Conservation (phyloP, 2,888 invertebrate genomes). For the Disparrhopalites patrizii region DNA sequence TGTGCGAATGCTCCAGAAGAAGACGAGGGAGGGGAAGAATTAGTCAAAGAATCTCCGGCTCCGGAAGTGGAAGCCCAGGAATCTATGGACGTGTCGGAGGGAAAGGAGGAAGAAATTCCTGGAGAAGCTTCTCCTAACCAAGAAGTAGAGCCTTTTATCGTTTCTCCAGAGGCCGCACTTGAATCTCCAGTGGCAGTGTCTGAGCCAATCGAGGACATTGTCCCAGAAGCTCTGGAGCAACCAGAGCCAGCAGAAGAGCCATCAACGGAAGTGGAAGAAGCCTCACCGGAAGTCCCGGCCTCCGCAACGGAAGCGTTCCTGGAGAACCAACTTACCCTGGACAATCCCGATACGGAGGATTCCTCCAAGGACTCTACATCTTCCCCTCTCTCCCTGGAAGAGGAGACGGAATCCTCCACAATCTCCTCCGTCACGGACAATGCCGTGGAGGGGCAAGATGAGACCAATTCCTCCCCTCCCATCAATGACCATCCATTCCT, state of each 20-base stretch:
- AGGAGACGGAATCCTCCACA: too few relatives aligned
- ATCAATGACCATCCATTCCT: too few relatives aligned
- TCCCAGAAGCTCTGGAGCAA: slow-evolving; percentile 5
- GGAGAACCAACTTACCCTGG: neutral
- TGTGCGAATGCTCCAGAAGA: neutral
- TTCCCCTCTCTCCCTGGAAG: too few relatives aligned
- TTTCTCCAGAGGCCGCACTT: too few relatives aligned
- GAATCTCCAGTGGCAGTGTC: neutral
- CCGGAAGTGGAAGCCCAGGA: neutral
- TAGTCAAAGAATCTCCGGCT: neutral
- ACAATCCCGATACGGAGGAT: neutral
- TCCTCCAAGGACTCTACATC: slow-evolving; percentile 9
- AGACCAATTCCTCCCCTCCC: too few relatives aligned
- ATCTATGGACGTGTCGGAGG: neutral
- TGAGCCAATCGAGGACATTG: too few relatives aligned
- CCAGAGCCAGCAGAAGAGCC: neutral
- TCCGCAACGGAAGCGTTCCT: neutral
- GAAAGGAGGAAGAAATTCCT: neutral
- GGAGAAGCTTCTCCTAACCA: neutral
- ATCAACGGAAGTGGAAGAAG: neutral
- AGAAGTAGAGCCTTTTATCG: neutral
- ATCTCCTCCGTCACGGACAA: too few relatives aligned
- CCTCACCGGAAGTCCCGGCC: neutral
- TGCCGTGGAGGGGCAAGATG: too few relatives aligned
- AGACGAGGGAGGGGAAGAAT: neutral